These are phyloP conservation scores for Apis cerana DNA, from an alignment of 1,140 invertebrate species.

Conservation along the genomic window DNA sequence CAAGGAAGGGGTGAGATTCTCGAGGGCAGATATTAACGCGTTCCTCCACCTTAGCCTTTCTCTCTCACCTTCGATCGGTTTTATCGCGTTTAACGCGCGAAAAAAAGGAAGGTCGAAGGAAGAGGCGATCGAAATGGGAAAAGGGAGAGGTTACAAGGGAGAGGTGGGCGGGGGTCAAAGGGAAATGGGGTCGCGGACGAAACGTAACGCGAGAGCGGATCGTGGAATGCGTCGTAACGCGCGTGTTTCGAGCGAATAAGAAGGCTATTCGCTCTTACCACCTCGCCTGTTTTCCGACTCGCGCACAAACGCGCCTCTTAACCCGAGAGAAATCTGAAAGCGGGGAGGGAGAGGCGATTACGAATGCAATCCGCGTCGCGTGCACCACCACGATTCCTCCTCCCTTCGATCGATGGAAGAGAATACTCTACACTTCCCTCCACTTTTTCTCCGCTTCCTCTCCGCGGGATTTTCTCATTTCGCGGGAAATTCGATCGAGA, in stretches of 20 bases:
- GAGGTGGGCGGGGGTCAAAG: background rate
- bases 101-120: too few species aligned
- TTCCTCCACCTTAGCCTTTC: too few species aligned
- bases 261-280: slow-evolving; percentile 29
- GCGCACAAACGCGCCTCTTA: slow-evolving; percentile 44
- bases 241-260: slow-evolving; percentile 13
- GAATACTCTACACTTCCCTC: slow-evolving; percentile 13
- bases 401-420: background rate
- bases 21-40: too few species aligned
- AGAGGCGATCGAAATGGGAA: too few species aligned
- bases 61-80: too few species aligned
- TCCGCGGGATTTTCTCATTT: slow-evolving; percentile 8
- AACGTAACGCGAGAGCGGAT: slow-evolving; percentile 36
- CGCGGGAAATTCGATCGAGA: slow-evolving; percentile 30
- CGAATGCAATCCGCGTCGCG: slow-evolving; percentile 58
- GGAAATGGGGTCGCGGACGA: too few species aligned
- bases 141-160: too few species aligned
- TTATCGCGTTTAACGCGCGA: too few species aligned
- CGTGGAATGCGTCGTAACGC: slow-evolving; percentile 41
- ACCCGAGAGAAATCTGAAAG: slow-evolving; percentile 23
- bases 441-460: background rate
- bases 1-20: too few species aligned
- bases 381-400: background rate
- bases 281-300: slow-evolving; percentile 62
- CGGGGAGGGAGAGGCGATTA: slow-evolving; percentile 49